Conservation (phyloP, 2,888 invertebrate genomes). For the Thera britannica region DNA sequence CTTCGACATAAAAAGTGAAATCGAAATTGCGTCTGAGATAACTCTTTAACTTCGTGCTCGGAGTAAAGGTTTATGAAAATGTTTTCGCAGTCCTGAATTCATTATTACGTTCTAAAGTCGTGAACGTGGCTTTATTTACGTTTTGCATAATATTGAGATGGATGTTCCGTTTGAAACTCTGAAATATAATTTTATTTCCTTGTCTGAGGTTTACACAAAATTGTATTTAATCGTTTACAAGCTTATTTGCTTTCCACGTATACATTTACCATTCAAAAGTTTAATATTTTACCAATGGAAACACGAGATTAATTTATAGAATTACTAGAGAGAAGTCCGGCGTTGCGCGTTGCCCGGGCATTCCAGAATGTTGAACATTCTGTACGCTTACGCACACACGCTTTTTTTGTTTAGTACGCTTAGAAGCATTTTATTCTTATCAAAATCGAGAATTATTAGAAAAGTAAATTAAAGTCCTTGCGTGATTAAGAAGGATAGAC, state of each 20-base stretch:
- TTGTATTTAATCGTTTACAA: slow-evolving; percentile 18
- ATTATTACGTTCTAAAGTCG: slow-evolving; percentile 21
- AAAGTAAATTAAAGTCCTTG: too few species aligned
- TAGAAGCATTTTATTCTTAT: too few species aligned
- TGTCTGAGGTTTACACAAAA: slow-evolving; percentile 12
- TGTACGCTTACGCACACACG: too few species aligned
- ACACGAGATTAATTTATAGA: too few species aligned
- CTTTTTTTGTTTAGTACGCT: too few species aligned
- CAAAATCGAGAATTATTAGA: too few species aligned
- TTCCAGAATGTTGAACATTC: too few species aligned
- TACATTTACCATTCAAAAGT: slow-evolving; percentile 10
- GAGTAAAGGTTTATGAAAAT: slow-evolving; percentile 34
- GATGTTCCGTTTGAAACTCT: slow-evolving; percentile 13
- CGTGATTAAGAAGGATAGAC: too few species aligned
- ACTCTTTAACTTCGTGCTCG: slow-evolving; percentile 31
- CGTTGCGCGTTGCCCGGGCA: too few species aligned
- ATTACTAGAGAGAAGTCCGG: too few species aligned
- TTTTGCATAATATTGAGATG: slow-evolving; percentile 18
- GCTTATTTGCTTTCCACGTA: slow-evolving; percentile 9
- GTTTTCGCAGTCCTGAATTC: slow-evolving; percentile 29
- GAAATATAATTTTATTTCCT: slow-evolving; percentile 11
- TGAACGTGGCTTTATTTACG: slow-evolving; percentile 22
- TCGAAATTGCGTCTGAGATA: slow-evolving; percentile 25
- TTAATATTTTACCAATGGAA: not conserved
- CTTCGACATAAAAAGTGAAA: slow-evolving; percentile 40